Evolutionary conservation across 2,113 vertebrate genomes (phyloP).

Genomic region (Pteropus alecto): DNA sequence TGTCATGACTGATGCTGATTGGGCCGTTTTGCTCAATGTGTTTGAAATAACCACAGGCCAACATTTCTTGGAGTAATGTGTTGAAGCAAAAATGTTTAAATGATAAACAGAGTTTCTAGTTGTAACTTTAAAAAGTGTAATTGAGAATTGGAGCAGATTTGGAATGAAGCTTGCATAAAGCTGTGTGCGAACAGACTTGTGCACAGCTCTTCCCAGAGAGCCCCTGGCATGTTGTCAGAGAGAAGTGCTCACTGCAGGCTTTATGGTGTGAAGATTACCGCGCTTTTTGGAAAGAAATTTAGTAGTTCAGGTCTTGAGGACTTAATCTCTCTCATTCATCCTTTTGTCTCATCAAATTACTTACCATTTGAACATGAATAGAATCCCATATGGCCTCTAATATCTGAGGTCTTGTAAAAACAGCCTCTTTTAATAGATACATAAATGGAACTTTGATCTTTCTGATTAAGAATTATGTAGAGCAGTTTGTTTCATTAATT

Average conservation of each 20-base stretch:
- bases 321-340: constrained; percentile 5
- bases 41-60: constrained; percentile 14
- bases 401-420: neutral
- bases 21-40: neutral
- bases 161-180: constrained; percentile 55
- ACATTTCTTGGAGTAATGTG: neutral
- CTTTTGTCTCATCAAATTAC: constrained; percentile 34
- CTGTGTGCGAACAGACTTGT: constrained; percentile 61
- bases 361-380: constrained; percentile 5
- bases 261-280: neutral
- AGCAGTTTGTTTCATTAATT: neutral
- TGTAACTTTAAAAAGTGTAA: constrained; percentile 54
- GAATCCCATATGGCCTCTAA: neutral
- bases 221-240: neutral
- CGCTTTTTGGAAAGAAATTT: neutral
- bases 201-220: constrained; percentile 31
- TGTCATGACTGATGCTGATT: neutral
- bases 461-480: neutral
- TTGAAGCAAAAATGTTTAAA: constrained; percentile 5
- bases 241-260: neutral
- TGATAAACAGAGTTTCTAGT: constrained; percentile 39
- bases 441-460: neutral
- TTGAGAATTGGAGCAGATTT: constrained; percentile 64
- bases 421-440: neutral
- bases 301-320: constrained; percentile 35